Evolutionary conservation across 2,113 vertebrate genomes (phyloP).

Genomic region (Crotalus tigris): DNA sequence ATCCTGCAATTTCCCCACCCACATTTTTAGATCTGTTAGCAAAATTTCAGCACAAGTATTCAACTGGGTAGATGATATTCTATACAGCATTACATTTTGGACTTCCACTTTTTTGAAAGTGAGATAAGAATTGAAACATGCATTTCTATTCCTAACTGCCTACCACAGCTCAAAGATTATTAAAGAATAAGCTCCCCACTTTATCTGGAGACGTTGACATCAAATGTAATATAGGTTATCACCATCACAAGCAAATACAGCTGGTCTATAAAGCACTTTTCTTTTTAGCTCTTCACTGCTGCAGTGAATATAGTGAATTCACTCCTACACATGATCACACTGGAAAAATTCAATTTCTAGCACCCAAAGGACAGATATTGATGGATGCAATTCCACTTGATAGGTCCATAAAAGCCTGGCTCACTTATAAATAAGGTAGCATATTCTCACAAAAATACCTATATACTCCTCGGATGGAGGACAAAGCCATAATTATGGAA

Average conservation of each 20-base stretch:
- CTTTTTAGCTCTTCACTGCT: neutral
- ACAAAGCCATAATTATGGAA: neutral
- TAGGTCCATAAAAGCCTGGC: neutral
- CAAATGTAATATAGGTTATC: slow-evolving; percentile 10
- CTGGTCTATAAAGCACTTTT: slow-evolving; percentile 3
- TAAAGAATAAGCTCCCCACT: slow-evolving; percentile 13
- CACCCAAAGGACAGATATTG: slow-evolving; percentile 3
- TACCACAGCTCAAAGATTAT: slow-evolving; percentile 19
- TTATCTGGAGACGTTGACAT: slow-evolving; percentile 11
- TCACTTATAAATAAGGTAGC: slow-evolving; percentile 8
- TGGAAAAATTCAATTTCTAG: slow-evolving; percentile 14
- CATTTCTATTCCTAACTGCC: slow-evolving; percentile 3
- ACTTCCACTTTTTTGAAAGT: neutral
- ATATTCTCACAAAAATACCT: slow-evolving; percentile 4
- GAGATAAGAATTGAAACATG: neutral
- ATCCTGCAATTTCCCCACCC: neutral
- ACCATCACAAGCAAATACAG: slow-evolving; percentile 7
- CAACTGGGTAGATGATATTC: neutral
- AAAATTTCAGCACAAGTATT: neutral
- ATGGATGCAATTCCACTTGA: slow-evolving; percentile 4
- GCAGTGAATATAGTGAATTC: neutral
- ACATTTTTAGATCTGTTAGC: neutral
- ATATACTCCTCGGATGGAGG: slow-evolving; percentile 2
- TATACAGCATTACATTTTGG: neutral
- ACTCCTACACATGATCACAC: neutral